phyloP scores from a whole-genome alignment of 2,113 vertebrate genomes.

The Chloebia gouldiae region DNA sequence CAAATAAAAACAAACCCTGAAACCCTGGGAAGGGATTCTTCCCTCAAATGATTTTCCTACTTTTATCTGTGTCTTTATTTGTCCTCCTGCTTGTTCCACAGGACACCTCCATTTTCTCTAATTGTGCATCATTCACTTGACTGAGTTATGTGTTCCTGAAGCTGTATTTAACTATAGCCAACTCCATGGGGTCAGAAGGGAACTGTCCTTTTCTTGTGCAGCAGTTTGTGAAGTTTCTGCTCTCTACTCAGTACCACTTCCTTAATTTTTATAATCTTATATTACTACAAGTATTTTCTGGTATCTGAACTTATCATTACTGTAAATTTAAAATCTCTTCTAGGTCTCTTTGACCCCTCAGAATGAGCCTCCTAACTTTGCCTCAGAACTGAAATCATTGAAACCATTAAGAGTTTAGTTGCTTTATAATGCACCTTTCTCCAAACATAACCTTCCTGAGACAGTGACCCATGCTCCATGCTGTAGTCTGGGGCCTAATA shows the following conservation, averaged over 20 bases:
- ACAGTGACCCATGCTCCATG: conserved; percentile 23
- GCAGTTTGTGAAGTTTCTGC: neutral
- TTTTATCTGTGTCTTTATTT: neutral
- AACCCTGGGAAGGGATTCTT: neutral
- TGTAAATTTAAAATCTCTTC: conserved; percentile 8
- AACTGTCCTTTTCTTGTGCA: neutral
- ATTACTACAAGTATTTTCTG: neutral
- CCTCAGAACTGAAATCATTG: neutral
- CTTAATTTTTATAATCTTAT: neutral
- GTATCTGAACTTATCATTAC: neutral
- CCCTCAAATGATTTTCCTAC: neutral
- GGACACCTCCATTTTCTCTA: neutral
- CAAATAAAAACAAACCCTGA: neutral
- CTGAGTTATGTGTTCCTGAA: neutral
- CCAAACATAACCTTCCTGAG: conserved; percentile 41
- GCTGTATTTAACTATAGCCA: neutral
- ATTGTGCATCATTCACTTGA: neutral
- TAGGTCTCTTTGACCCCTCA: neutral
- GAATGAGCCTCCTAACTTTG: conserved; percentile 17
- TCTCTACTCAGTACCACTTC: neutral
- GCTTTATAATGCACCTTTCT: conserved; percentile 14
- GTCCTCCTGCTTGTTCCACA: neutral
- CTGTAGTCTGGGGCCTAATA: conserved; percentile 28
- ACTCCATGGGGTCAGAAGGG: neutral
- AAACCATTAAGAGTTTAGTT: conserved; percentile 19